Base-by-base conservation (phyloP, 2,888 invertebrate species). In the Exocentrus adspersus region DNA sequence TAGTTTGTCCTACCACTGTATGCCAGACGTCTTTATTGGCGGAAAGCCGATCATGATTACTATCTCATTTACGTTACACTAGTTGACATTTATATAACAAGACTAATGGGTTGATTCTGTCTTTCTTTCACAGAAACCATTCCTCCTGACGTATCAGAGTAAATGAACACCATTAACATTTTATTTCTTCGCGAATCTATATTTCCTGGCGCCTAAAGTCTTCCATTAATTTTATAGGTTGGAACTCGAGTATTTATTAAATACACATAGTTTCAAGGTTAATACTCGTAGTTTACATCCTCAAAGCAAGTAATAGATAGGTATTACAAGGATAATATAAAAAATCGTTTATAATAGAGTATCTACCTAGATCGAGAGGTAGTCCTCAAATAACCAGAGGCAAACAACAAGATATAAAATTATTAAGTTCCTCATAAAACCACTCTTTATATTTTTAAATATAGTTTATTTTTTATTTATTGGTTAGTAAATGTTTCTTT, bases 181-280 rank as follows among this genome's bases (percentile, higher is more conserved):
- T 54, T 16, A 42, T 54, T 53, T 54, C 53, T 42, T n/a, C n/a
- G 10, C 37, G 42, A 41, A 54, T 20, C 4, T n/a, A 24, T 10
- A 42, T 16, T 54, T 54, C 53, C 53, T 54, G 53, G 53, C 53
- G 53, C 43, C 53, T 9, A 37, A 54, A 16, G 12, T 19, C 16
- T 54, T 14, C 6, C 37, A 24, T 46, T 45, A 10, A 45, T 10
- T 20, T 45, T 46, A n/a, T 14, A 37, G n/a, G 12, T 37, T 14
- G 14, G 37, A 24, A 19, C 19, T 43, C 7, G 10, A 10, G 9
- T 14, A n/a, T n/a, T 21, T 14, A 46, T 52, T 52, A 37, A 37
- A 52, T 16, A 41, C 41, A 9, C 5, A 9, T 24, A 20, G 21
- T 12, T 4, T 20, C 21, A 12, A 14, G 46, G 24, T 46, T 12